Base-by-base conservation (phyloP, 2,113 vertebrate species). In the Phyllostomus hastatus region DNA sequence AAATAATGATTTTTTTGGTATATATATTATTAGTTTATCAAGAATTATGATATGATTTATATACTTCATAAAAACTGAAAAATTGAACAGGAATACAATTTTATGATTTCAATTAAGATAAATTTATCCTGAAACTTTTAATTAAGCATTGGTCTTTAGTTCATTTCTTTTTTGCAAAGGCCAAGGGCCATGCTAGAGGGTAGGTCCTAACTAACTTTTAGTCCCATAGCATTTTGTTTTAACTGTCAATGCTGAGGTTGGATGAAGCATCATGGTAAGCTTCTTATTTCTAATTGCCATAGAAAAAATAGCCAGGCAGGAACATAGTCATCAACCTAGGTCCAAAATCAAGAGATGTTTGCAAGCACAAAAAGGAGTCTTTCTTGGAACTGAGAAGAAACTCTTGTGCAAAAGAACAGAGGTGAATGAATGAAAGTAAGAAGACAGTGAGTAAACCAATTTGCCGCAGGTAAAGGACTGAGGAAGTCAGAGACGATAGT, bases 21-120 rank as follows among this genome's bases (percentile, higher is more conserved):
- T 69, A 28, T 90, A 89, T 61, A 82, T 43, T 64, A 20, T 20
- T 82, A 70, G 12, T 17, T 88, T 16, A 52, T 76, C 3, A 92
- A 83, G 43, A 87, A 52, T 75, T 97, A 9, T 54, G 35, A 22
- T 92, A 72, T 24, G 24, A 76, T 76, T 91, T 95, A 70, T 24
- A 66, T 94, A 78, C 19, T 57, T 91, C 54, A 46, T 92, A 14
- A 85, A 88, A 88, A 2, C 64, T 80, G 66, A 84, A 64, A 91
- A 97, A 85, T 48, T 50, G 76, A 84, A 16, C 28, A 80, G 64
- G 14, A 89, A 85, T 84, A 54, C 6, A 43, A 2, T 81, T 83
- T 94, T 80, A 46, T 89, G 24, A 66, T 88, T 84, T 90, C 22
- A 88, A 52, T 96, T 95, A 89, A 92, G 83, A 57, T 93, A 64